Percentiles rank a stretch among this genome's conserved stretches.
phyloP scores from a whole-genome alignment of 2,888 invertebrate species.

The Catocala sponsa region DNA sequence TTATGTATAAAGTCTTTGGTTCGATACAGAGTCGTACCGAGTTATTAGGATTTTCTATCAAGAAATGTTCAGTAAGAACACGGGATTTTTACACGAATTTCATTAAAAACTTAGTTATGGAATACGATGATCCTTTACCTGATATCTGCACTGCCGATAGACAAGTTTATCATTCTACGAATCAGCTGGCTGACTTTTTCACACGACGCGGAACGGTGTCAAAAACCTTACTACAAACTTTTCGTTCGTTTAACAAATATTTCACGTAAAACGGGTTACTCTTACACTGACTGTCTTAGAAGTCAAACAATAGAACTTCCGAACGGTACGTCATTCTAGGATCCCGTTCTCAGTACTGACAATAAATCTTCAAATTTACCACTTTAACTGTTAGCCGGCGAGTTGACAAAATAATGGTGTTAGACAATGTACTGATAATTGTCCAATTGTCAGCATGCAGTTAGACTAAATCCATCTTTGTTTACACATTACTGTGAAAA shows the following conservation, averaged over 20 bases:
- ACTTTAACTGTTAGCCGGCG: slow-evolving; percentile 69
- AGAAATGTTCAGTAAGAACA: too few species aligned
- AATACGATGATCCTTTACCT: too few species aligned
- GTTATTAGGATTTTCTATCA: too few species aligned
- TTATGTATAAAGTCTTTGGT: too few species aligned
- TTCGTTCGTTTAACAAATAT: slow-evolving; percentile 18
- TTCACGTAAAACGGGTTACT: slow-evolving; percentile 22
- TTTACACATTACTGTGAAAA: slow-evolving; percentile 29
- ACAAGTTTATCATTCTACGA: too few species aligned
- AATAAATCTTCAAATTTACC: slow-evolving; percentile 76
- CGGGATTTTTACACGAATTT: background rate
- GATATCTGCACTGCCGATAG: too few species aligned
- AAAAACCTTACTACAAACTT: background rate
- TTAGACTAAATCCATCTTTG: slow-evolving; percentile 58
- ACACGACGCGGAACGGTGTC: too few species aligned
- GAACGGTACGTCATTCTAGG: slow-evolving; percentile 46
- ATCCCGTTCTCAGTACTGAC: slow-evolving; percentile 56
- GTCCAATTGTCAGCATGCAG: slow-evolving; percentile 64
- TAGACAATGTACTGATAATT: slow-evolving; percentile 71
- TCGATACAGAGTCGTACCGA: too few species aligned
- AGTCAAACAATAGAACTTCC: slow-evolving; percentile 43
- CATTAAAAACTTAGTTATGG: background rate
- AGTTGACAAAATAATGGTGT: slow-evolving; percentile 76
- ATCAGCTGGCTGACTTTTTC: too few species aligned
- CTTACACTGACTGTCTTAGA: slow-evolving; percentile 8